phyloP scores from a whole-genome alignment of 35 echinoderm and acorn worm species.

The Lytechinus variegatus region DNA sequence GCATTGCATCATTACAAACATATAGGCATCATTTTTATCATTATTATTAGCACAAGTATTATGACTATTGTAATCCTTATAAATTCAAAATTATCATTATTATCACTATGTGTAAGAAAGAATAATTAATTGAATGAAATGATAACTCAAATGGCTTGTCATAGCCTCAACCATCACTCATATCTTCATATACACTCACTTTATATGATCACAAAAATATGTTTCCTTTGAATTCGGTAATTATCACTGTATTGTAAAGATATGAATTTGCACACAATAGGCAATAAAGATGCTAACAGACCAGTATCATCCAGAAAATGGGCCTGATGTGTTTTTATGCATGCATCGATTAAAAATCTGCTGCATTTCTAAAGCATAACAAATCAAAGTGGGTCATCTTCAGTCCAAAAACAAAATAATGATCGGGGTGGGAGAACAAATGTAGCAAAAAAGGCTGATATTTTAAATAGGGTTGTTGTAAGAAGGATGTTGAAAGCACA shows the following conservation, averaged over 20 bases:
- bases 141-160: no score
- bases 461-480: background rate
- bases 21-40: no score
- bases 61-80: no score
- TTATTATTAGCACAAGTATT: no score
- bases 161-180: no score
- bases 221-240: background rate
- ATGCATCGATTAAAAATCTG: background rate
- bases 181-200: no score
- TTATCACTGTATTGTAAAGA: background rate
- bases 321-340: background rate
- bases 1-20: no score
- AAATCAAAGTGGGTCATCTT: background rate
- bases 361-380: background rate
- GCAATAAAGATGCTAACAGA: background rate
- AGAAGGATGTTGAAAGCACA: no score
- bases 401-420: background rate
- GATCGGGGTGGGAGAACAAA: background rate
- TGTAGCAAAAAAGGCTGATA: background rate
- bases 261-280: background rate
- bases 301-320: background rate
- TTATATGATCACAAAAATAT: no score
- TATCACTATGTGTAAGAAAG: no score
- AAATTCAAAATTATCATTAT: no score
- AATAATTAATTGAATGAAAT: no score